Evolutionary conservation across 1,140 invertebrate genomes (phyloP).

Genomic region (Drosophila equinoxialis): DNA sequence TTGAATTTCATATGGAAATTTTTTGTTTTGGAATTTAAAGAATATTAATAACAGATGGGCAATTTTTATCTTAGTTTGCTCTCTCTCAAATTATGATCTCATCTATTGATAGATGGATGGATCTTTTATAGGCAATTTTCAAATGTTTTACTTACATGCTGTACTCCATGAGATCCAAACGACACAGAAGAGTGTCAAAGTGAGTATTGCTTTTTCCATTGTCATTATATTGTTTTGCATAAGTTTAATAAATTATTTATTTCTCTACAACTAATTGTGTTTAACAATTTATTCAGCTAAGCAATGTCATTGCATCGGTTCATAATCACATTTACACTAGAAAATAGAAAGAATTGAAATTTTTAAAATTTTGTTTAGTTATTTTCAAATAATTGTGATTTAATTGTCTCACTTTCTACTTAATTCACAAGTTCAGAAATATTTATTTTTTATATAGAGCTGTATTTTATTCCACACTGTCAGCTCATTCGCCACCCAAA

Average conservation of each 20-base stretch:
- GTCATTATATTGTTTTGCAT: neutral
- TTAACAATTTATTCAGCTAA: slow-evolving; percentile 5
- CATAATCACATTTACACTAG: neutral
- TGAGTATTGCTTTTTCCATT: slow-evolving; percentile 1
- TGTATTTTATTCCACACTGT: neutral
- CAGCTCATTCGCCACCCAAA: neutral
- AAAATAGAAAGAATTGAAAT: neutral
- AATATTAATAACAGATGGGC: too few relatives aligned
- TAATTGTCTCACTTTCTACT: neutral
- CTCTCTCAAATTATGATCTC: neutral
- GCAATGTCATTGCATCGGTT: neutral
- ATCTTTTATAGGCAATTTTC: neutral
- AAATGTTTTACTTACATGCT: slow-evolving; percentile 35
- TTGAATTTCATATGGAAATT: neutral
- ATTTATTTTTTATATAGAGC: neutral
- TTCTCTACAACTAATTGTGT: neutral
- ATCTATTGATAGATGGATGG: neutral
- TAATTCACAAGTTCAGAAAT: neutral
- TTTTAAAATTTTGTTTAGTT: neutral
- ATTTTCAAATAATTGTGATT: neutral
- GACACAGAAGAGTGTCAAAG: neutral
- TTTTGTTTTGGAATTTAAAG: too few relatives aligned
- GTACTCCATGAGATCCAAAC: slow-evolving; percentile 27
- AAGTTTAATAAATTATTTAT: slow-evolving; percentile 2
- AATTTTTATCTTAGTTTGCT: too few relatives aligned